phyloP scores from a whole-genome alignment of 1,140 invertebrate species.

The Chelonus insularis region DNA sequence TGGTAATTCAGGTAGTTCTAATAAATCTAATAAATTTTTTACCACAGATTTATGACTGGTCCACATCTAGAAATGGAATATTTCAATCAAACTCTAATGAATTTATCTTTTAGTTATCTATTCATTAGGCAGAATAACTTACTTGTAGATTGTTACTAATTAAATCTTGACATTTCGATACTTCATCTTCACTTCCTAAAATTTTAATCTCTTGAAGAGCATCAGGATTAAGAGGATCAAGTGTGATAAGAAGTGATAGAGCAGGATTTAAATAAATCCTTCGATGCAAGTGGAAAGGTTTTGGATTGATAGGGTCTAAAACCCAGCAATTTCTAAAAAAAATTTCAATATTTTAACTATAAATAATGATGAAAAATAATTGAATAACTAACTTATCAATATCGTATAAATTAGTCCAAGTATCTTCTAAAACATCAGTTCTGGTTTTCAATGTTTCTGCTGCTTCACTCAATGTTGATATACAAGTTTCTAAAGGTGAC shows the following conservation, averaged over 20 bases:
- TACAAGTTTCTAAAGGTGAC: constrained; percentile 34
- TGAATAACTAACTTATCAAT: constrained; percentile 49
- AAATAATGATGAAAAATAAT: too few species aligned
- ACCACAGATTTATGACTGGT: constrained; percentile 37
- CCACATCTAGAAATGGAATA: constrained; percentile 48
- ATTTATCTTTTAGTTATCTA: too few species aligned
- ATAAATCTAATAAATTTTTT: constrained; percentile 45
- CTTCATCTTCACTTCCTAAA: constrained; percentile 46
- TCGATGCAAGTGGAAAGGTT: constrained; percentile 49
- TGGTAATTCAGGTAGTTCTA: constrained; percentile 48
- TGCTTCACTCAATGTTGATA: constrained; percentile 35
- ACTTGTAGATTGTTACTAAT: constrained; percentile 42
- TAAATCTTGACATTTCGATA: constrained; percentile 39
- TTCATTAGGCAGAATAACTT: too few species aligned
- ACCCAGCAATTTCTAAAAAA: constrained; percentile 47
- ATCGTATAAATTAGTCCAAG: constrained; percentile 44
- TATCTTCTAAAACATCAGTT: constrained; percentile 37
- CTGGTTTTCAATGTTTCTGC: constrained; percentile 34
- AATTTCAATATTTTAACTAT: constrained; percentile 21
- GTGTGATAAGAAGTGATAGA: constrained; percentile 47
- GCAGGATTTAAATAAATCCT: constrained; percentile 47
- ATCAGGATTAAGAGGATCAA: constrained; percentile 44
- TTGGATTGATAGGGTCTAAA: constrained; percentile 48
- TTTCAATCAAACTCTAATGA: not conserved
- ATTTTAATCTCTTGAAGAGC: constrained; percentile 50